Conservation (phyloP, 2,113 vertebrate genomes). For the Vidua chalybeata region DNA sequence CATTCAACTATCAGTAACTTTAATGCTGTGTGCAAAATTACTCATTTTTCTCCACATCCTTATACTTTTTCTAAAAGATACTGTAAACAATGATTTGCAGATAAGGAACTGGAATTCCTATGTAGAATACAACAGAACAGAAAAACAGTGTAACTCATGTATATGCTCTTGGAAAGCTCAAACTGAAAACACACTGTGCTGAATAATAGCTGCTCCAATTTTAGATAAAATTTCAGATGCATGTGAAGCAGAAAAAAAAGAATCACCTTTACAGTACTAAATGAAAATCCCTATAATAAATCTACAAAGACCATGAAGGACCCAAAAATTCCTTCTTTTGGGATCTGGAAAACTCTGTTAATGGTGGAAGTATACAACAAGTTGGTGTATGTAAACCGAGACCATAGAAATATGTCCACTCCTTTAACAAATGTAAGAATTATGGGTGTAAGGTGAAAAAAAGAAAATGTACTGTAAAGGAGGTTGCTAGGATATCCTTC, state of each 20-base stretch:
- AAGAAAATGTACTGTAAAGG: not conserved
- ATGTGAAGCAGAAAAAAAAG: not conserved
- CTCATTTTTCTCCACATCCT: not conserved
- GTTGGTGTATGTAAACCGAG: not conserved
- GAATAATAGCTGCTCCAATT: not conserved
- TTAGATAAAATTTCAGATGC: not conserved
- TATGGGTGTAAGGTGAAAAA: not conserved
- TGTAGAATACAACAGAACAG: not conserved
- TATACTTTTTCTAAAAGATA: not conserved
- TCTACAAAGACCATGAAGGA: not conserved
- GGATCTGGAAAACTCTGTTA: not conserved
- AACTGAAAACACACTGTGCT: not conserved
- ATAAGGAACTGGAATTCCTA: not conserved
- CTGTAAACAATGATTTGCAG: not conserved
- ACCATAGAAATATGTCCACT: not conserved
- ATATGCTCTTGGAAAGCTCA: not conserved
- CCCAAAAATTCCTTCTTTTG: not conserved
- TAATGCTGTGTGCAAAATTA: not conserved
- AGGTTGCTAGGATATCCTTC: not conserved
- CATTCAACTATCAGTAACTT: not conserved
- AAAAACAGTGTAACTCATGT: not conserved
- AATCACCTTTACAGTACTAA: not conserved
- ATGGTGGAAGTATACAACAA: not conserved
- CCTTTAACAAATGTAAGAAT: not conserved
- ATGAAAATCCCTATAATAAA: not conserved